phyloP scores from a whole-genome alignment of 2,888 invertebrate genomes.

The Criorhina ranunculi region DNA sequence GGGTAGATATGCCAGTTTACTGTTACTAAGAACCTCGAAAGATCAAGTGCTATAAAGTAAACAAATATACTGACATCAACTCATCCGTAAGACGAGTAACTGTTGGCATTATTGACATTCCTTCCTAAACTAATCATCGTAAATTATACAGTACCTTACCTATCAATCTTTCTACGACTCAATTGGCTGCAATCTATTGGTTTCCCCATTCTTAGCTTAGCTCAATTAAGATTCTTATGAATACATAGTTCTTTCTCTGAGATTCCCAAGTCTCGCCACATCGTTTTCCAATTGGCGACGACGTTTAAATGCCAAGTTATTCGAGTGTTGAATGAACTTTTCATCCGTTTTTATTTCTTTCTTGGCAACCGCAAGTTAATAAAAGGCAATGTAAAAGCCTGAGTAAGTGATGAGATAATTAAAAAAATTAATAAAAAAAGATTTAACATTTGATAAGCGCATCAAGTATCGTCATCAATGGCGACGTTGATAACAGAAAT shows the following conservation, averaged over 20 bases:
- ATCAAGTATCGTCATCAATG: slow-evolving; percentile 2
- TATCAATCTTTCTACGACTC: slow-evolving; percentile 4
- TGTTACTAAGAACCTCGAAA: too few species aligned
- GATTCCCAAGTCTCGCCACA: slow-evolving; percentile 23
- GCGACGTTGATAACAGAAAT: not conserved
- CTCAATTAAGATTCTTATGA: not conserved
- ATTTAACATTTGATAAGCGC: slow-evolving; percentile 33
- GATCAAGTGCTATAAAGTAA: too few species aligned
- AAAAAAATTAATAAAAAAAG: not conserved
- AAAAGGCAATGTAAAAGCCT: not conserved
- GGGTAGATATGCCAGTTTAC: too few species aligned
- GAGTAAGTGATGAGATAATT: slow-evolving; percentile 18
- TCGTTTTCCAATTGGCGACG: not conserved
- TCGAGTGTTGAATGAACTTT: slow-evolving; percentile 19
- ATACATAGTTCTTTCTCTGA: slow-evolving; percentile 4
- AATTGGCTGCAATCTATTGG: slow-evolving; percentile 11
- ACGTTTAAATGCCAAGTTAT: not conserved
- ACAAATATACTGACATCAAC: not conserved
- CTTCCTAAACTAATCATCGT: slow-evolving; percentile 6
- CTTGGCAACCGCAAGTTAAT: slow-evolving; percentile 17
- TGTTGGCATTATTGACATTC: slow-evolving; percentile 3
- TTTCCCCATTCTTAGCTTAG: not conserved
- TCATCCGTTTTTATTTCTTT: not conserved
- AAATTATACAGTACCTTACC: slow-evolving; percentile 6
- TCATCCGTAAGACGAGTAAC: too few species aligned